Evolutionary conservation across 2,113 vertebrate species (phyloP).

Genomic region (Pterocles orientalis): DNA sequence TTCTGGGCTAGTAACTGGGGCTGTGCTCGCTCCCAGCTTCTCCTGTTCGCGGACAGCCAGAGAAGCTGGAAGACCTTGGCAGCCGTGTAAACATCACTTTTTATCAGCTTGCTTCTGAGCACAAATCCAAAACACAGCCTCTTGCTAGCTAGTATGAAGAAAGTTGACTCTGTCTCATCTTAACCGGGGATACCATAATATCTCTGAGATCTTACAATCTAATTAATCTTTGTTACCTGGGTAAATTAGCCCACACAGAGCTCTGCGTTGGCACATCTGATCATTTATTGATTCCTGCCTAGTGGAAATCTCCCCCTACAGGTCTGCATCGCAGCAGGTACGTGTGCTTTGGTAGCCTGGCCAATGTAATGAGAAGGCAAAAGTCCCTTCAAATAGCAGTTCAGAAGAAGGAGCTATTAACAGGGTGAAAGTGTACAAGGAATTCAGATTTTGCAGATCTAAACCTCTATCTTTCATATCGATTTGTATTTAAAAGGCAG

Average conservation of each 20-base stretch:
- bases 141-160: no score
- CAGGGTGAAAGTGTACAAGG: neutral
- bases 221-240: neutral
- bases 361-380: neutral
- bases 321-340: neutral
- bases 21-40: no score
- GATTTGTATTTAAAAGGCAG: neutral
- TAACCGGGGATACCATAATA: neutral
- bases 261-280: neutral
- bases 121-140: no score
- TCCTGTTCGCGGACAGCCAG: no score
- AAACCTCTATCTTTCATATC: neutral
- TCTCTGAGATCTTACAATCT: neutral
- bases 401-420: neutral
- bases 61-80: no score
- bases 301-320: neutral
- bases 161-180: no score
- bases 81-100: no score
- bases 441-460: neutral
- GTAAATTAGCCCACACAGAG: neutral
- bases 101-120: no score
- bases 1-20: no score
- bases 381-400: neutral
- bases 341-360: neutral
- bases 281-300: neutral